Percentiles rank a stretch among this genome's conserved stretches.
These are phyloP conservation scores for Poecile montanus DNA, from an alignment of 2,797 vertebrate genomes.

Conservation along the genomic window DNA sequence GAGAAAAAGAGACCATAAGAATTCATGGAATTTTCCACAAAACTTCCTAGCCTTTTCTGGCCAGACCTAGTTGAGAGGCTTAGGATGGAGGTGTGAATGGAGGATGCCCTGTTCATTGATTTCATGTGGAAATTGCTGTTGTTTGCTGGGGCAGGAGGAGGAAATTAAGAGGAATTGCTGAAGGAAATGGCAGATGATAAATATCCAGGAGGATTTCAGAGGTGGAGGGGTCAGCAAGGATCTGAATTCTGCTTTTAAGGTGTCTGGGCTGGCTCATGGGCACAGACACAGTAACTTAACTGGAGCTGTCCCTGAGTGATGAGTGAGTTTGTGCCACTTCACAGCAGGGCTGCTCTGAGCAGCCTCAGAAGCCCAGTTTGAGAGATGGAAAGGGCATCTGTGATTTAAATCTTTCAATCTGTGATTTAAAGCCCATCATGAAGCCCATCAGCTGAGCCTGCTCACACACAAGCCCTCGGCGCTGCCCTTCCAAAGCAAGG, in stretches of 20 bases:
- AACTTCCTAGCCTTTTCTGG: neutral
- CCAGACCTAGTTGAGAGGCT: neutral
- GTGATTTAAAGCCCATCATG: neutral
- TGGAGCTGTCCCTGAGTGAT: neutral
- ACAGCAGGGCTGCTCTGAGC: neutral
- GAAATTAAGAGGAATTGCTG: neutral
- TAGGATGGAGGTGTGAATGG: neutral
- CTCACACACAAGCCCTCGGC: neutral
- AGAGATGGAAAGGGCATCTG: neutral
- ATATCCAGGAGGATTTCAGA: neutral
- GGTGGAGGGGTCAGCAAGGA: neutral
- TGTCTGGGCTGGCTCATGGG: neutral
- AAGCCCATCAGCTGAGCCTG: neutral
- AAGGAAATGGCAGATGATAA: neutral
- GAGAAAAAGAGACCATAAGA: neutral
- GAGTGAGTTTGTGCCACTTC: neutral
- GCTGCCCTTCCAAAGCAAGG: neutral
- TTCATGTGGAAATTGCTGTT: neutral
- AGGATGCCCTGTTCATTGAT: neutral
- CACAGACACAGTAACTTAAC: neutral
- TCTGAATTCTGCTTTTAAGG: neutral
- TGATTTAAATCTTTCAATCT: neutral
- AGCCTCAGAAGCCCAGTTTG: neutral
- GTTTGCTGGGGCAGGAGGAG: neutral
- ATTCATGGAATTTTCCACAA: constrained; percentile 38